Evolutionary conservation across 2,888 invertebrate species (phyloP).

Genomic region (Agriopis aurantiaria): DNA sequence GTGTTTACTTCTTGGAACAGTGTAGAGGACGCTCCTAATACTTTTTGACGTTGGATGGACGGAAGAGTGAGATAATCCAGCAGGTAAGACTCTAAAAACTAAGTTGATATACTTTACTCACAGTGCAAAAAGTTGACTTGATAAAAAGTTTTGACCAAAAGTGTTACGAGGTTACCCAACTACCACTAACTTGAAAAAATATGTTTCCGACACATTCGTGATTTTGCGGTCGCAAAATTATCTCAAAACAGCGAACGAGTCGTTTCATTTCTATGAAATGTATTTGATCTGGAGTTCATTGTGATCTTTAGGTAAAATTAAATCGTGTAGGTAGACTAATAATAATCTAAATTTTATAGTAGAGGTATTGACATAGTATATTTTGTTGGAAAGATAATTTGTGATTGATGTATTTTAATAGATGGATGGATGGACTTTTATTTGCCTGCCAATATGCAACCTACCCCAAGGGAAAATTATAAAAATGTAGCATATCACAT

Average conservation of each 20-base stretch:
- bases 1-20: conserved; percentile 82
- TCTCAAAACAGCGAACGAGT: conserved; percentile 11
- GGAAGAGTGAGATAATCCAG: conserved; percentile 62
- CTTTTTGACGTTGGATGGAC: conserved; percentile 70
- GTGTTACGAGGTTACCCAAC: conserved; percentile 67
- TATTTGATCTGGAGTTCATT: neutral
- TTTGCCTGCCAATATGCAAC: too few species aligned
- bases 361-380: neutral
- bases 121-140: conserved; percentile 72
- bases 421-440: too few species aligned
- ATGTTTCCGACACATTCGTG: conserved; percentile 39
- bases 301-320: neutral
- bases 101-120: conserved; percentile 70
- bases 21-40: conserved; percentile 68
- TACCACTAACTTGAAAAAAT: conserved; percentile 49
- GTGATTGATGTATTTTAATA: too few species aligned
- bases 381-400: neutral
- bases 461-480: too few species aligned
- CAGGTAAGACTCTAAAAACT: conserved; percentile 66
- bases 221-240: conserved; percentile 39
- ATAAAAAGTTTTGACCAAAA: conserved; percentile 79
- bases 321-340: neutral
- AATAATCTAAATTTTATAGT: too few species aligned
- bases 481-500: too few species aligned
- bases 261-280: conserved; percentile 2